Percentiles rank a stretch among this genome's conserved stretches.
Conservation (phyloP, 1,140 invertebrate genomes). For the Camponotus vicinus region DNA sequence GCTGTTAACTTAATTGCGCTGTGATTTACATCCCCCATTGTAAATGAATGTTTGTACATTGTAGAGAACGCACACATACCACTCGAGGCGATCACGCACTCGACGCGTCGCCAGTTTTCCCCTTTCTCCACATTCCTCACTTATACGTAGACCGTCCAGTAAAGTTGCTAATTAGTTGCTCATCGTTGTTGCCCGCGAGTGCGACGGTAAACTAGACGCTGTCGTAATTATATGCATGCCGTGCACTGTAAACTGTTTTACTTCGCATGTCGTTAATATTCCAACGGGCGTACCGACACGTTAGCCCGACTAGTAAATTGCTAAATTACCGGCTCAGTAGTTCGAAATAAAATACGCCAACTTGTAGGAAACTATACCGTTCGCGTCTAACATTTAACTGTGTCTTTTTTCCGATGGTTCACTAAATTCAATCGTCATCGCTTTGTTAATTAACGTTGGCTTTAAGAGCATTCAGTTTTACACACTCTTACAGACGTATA, state of each 20-base stretch:
- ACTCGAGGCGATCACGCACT: constrained; percentile 33
- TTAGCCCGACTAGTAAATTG: constrained; percentile 50
- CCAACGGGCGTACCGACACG: constrained; percentile 53
- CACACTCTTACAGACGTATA: background rate
- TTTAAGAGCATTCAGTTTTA: background rate
- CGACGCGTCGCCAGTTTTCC: constrained; percentile 34
- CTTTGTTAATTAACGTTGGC: background rate
- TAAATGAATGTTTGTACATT: constrained; percentile 48
- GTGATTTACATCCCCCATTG: constrained; percentile 48
- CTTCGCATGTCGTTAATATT: constrained; percentile 66
- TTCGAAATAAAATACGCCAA: constrained; percentile 34
- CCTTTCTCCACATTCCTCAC: background rate
- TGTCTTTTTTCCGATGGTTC: background rate
- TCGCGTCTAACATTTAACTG: constrained; percentile 4
- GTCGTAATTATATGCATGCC: constrained; percentile 67
- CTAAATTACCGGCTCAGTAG: constrained; percentile 43
- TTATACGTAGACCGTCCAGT: constrained; percentile 37
- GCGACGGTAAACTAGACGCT: constrained; percentile 55
- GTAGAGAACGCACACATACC: constrained; percentile 4
- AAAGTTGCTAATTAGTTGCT: constrained; percentile 71
- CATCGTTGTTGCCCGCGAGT: constrained; percentile 57
- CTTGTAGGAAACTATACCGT: background rate
- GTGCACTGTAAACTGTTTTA: constrained; percentile 57
- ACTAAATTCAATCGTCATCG: background rate
- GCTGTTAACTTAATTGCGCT: constrained; percentile 52